Base-by-base conservation (phyloP, 2,888 invertebrate species). In the Prostheceraeus crozeri region DNA sequence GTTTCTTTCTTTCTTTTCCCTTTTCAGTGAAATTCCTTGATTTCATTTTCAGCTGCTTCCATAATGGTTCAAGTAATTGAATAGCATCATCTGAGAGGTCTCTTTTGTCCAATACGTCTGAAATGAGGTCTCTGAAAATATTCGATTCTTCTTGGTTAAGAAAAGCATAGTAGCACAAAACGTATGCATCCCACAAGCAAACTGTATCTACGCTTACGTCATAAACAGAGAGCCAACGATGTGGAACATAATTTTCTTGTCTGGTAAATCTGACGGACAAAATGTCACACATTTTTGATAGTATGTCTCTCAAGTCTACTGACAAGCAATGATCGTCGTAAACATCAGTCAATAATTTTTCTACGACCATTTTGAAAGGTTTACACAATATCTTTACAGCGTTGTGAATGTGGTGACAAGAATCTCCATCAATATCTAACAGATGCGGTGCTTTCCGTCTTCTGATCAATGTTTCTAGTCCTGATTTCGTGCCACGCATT, bases 371-470 rank as follows among this genome's bases (percentile, higher is more conserved):
- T 10, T 62, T 59, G 25, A 64, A 62, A 2, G 27, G 35, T 1
- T 19, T 21, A 27, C 28, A 55, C 30, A 64, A 64, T 1, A 33
- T n/a, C 56, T 64, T 54, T 2, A 21, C 27, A 28, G 45, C 52
- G 40, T 64, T 64, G 48, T 64, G 63, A 14, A 61, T 45, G 33
- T 64, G 63, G 35, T 64, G 63, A 25, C 63, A 64, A 11, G 55
- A 33, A 35, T 64, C 64, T 1, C 63, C 64, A 46, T 64, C 64
- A 28, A 64, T 64, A 14, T 64, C 56, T 2, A 58, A 51, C 1
- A 63, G 25, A 25, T 59, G 55, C 6, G 59, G 59, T 3, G 40
- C 56, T 48, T 48, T 48, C 27, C 27, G 25, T 6, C 27, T 30
- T 48, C 48, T 19, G 8, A 48, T 48, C 4, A 23, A 6, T 21